Evolutionary conservation across 1,140 invertebrate genomes (phyloP).

Genomic region (Hestina assimilis): DNA sequence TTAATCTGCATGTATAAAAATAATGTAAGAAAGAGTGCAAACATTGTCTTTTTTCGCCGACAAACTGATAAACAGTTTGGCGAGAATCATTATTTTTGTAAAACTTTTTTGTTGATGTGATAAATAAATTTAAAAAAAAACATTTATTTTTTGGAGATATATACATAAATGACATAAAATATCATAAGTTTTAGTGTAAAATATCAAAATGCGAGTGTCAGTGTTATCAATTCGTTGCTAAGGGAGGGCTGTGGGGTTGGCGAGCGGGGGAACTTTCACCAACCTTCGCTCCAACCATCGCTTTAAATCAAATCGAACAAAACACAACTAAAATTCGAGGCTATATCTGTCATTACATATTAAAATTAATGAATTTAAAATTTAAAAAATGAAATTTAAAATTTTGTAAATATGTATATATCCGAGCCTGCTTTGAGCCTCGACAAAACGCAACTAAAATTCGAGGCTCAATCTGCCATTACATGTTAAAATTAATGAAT

Average conservation of each 20-base stretch:
- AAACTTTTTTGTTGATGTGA: no score
- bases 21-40: no score
- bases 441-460: constrained; percentile 1
- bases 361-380: background rate
- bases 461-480: background rate
- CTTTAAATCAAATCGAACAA: constrained; percentile 4
- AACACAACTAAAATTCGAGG: background rate
- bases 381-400: background rate
- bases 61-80: no score
- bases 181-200: background rate
- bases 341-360: background rate
- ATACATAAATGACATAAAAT: no score
- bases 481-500: background rate
- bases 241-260: background rate
- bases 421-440: no score
- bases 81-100: no score
- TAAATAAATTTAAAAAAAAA: no score
- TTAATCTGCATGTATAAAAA: no score
- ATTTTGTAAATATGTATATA: no score
- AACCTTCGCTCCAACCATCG: no score
- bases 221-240: background rate
- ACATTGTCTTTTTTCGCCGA: no score
- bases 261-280: background rate
- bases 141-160: no score
- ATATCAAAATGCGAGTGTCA: background rate